Percentiles rank a stretch among this genome's conserved stretches.
These are phyloP conservation scores for Simalia tracyae DNA, from an alignment of 2,797 vertebrate genomes.

Conservation along the genomic window DNA sequence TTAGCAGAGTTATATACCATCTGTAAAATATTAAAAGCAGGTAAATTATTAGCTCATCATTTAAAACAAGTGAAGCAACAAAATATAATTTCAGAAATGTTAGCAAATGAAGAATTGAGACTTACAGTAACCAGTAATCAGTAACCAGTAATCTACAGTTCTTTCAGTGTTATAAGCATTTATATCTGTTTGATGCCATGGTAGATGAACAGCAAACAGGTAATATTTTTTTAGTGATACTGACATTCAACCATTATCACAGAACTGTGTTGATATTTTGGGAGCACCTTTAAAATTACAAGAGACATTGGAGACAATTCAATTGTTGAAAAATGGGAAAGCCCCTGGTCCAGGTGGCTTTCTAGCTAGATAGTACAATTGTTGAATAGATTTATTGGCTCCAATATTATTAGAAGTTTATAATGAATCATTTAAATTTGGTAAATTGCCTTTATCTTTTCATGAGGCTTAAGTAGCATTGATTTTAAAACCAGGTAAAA, in stretches of 20 bases:
- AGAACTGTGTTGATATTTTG: no score
- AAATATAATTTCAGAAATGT: background rate
- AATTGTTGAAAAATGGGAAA: background rate
- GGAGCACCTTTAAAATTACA: background rate
- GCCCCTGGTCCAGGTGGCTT: background rate
- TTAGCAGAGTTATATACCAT: background rate
- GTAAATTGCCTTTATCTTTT: no score
- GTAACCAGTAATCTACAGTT: background rate
- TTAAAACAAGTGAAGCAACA: background rate
- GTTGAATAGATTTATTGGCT: no score
- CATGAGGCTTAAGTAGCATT: no score
- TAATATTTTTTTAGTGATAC: no score
- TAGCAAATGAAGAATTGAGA: background rate
- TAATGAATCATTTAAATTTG: no score
- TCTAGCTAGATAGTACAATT: no score
- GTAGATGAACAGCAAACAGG: background rate
- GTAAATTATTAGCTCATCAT: background rate
- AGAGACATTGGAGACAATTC: background rate
- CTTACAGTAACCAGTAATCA: background rate
- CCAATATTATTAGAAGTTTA: no score
- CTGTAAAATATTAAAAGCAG: background rate
- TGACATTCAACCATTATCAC: no score
- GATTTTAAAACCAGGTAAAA: no score
- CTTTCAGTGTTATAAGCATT: background rate
- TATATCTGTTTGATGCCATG: background rate